These are phyloP conservation scores for Stegodyphus mimosarum DNA, from an alignment of 1,140 invertebrate genomes.

Conservation along the genomic window DNA sequence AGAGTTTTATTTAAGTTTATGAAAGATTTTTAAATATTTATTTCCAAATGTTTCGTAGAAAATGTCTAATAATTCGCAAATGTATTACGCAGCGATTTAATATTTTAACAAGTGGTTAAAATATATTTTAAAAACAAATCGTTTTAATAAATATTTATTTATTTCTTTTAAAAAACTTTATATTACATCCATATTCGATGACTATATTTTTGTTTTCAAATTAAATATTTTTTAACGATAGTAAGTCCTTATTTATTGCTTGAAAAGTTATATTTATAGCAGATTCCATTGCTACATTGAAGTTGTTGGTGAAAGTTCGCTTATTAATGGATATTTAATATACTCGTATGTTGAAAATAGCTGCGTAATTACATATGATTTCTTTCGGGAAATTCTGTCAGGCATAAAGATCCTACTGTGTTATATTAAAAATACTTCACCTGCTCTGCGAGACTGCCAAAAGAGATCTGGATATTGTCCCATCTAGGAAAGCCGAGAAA, in stretches of 20 bases:
- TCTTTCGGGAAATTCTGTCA: not conserved
- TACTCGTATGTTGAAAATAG: too few species aligned
- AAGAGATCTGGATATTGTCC: conserved; percentile 4
- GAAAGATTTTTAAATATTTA: too few species aligned
- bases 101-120: too few species aligned
- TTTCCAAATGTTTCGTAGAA: too few species aligned
- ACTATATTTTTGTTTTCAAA: not conserved
- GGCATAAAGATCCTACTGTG: conserved; percentile 10
- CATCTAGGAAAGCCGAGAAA: conserved; percentile 14
- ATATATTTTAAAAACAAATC: too few species aligned
- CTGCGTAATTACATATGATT: too few species aligned
- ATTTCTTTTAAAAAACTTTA: not conserved
- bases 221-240: not conserved
- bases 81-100: too few species aligned
- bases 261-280: not conserved
- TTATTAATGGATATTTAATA: conserved; percentile 31
- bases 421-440: conserved; percentile 6
- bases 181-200: not conserved
- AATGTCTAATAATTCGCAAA: too few species aligned
- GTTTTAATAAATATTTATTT: not conserved
- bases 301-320: not conserved
- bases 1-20: too few species aligned
- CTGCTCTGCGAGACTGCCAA: conserved; percentile 14
- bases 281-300: not conserved
- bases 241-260: not conserved